Evolutionary conservation across 2,888 invertebrate genomes (phyloP).

Genomic region (Melinaea menophilus): DNA sequence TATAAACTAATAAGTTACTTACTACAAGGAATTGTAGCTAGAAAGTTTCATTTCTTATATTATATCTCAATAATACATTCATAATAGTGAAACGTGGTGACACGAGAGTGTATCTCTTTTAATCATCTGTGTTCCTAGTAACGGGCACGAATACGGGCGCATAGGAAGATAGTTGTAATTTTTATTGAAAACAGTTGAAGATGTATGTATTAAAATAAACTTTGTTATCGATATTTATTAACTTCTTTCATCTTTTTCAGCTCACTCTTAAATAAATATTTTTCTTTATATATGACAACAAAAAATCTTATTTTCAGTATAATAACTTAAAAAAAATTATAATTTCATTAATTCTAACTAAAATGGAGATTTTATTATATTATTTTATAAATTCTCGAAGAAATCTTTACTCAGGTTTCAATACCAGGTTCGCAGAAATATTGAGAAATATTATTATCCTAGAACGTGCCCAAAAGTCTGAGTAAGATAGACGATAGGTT

Average conservation of each 20-base stretch:
- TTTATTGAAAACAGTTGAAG: background rate
- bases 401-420: background rate
- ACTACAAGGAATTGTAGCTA: slow-evolving; percentile 3
- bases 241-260: too few species aligned
- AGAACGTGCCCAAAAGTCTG: slow-evolving; percentile 5
- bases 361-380: too few species aligned
- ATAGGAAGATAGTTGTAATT: background rate
- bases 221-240: too few species aligned
- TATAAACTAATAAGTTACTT: too few species aligned
- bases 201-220: too few species aligned
- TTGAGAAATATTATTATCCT: background rate
- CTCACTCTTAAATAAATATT: too few species aligned
- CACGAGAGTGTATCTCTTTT: slow-evolving; percentile 9
- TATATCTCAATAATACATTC: too few species aligned
- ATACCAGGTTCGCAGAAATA: slow-evolving; percentile 13
- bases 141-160: slow-evolving; percentile 11
- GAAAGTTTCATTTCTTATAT: background rate
- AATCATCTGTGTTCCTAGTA: slow-evolving; percentile 12
- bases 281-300: too few species aligned
- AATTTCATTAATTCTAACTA: too few species aligned
- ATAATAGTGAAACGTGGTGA: background rate
- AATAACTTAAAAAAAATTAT: too few species aligned
- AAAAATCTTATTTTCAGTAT: too few species aligned
- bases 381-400: background rate
- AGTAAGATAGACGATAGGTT: background rate